A percentile compares a stretch with the other conserved stretches of the same genome.
phyloP scores from a whole-genome alignment of 2,113 vertebrate species.

The Pelecanus crispus region DNA sequence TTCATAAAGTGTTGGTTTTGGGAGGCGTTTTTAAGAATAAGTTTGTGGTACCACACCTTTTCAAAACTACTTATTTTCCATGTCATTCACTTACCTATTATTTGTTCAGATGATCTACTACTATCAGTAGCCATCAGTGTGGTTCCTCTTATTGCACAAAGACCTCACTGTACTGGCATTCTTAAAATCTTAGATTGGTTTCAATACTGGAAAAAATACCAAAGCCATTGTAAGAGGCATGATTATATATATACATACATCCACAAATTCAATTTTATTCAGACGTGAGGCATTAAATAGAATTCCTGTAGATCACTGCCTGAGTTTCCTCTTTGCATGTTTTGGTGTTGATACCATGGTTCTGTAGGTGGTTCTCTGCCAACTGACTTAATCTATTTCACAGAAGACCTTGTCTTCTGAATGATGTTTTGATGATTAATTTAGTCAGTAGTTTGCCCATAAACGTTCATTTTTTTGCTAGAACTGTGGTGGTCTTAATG shows the following conservation, averaged over 20 bases:
- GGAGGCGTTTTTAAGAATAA: neutral
- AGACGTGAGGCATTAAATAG: neutral
- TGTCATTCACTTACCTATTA: neutral
- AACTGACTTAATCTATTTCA: neutral
- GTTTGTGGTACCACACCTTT: neutral
- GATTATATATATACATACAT: neutral
- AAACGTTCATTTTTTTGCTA: neutral
- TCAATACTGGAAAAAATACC: neutral
- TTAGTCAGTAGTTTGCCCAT: neutral
- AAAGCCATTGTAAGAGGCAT: neutral
- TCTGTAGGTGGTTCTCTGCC: neutral
- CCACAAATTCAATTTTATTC: neutral
- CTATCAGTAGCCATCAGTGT: neutral
- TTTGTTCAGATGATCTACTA: neutral
- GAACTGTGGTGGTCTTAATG: neutral
- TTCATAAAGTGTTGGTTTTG: neutral
- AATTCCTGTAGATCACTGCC: neutral
- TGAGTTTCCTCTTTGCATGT: neutral
- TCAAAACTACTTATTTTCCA: neutral
- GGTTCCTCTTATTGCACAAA: neutral
- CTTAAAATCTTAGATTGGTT: neutral
- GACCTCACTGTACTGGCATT: neutral
- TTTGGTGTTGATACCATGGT: neutral
- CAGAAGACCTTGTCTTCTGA: neutral
- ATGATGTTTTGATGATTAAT: neutral